Percentiles rank a stretch among this genome's conserved stretches.
phyloP scores from a whole-genome alignment of 2,797 vertebrate species.

The Myiotriccus ornatus region DNA sequence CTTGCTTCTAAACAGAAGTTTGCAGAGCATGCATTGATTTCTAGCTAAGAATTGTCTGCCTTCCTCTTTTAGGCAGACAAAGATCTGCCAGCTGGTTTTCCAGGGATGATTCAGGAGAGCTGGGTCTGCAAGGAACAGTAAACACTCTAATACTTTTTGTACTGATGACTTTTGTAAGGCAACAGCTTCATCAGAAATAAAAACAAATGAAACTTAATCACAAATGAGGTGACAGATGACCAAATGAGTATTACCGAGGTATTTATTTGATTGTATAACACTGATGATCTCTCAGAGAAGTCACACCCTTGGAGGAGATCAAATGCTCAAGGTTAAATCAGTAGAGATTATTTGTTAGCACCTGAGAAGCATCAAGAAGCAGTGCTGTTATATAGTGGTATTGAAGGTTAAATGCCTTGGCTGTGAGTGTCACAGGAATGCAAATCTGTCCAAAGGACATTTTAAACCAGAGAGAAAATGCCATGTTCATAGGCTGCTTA shows the following conservation, averaged over 20 bases:
- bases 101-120: background rate
- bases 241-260: background rate
- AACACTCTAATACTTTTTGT: background rate
- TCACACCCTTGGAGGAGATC: background rate
- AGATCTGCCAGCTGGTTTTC: background rate
- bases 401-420: background rate
- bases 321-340: background rate
- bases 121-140: background rate
- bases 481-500: background rate
- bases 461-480: background rate
- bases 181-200: background rate
- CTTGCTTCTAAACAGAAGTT: background rate
- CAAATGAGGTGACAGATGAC: background rate
- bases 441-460: background rate
- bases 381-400: background rate
- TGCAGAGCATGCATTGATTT: fast-evolving
- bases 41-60: background rate
- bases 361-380: background rate
- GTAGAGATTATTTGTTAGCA: background rate
- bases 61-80: background rate
- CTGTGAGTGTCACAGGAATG: background rate
- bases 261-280: background rate
- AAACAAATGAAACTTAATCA: background rate
- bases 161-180: background rate
- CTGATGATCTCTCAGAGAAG: background rate